Base-by-base conservation (phyloP, 2,113 vertebrate genomes). In the Ammodytes dubius region DNA sequence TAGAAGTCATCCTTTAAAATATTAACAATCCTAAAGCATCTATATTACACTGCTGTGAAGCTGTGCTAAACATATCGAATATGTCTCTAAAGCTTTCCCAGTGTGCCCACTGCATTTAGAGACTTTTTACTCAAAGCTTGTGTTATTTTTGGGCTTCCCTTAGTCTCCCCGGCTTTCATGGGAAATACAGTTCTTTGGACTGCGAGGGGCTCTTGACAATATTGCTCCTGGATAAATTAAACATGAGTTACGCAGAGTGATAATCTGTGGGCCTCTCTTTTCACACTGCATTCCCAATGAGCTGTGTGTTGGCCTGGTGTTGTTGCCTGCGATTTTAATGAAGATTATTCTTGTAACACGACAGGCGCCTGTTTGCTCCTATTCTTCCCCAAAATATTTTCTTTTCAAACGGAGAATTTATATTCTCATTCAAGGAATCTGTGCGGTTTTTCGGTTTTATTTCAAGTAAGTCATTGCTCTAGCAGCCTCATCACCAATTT, bases 261-360 rank as follows among this genome's bases (percentile, higher is more conserved):
- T 92, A 93, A 95, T 95, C 93, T 88, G 92, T 88, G 89, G 92
- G 93, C 92, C 92, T 93, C 91, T 93, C 91, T 95, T 94, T 95
- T 96, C 94, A 93, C 93, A 92, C 94, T 94, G 94, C 93, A 92
- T 94, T 93, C 90, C 89, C 93, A 95, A 95, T 95, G 94, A 95
- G 91, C 89, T 89, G 91, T 57, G 87, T 87, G 91, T 92, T 93
- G 93, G 90, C 92, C 95, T 93, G 91, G 92, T 91, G 92, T 92
- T 94, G 92, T 91, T 92, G 93, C 92, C 88, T 90, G 93, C 83
- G 93, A 94, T 92, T 94, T 93, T 95, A 94, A 95, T 95, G 91
- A 95, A 94, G 92, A 94, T 93, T 94, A 93, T 91, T 93, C 91
- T 92, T 89, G 90, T 93, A 93, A 94, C 87, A 92, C 88, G 88